Conservation (phyloP, 2,113 vertebrate genomes). For the Megatriorchis doriae region DNA sequence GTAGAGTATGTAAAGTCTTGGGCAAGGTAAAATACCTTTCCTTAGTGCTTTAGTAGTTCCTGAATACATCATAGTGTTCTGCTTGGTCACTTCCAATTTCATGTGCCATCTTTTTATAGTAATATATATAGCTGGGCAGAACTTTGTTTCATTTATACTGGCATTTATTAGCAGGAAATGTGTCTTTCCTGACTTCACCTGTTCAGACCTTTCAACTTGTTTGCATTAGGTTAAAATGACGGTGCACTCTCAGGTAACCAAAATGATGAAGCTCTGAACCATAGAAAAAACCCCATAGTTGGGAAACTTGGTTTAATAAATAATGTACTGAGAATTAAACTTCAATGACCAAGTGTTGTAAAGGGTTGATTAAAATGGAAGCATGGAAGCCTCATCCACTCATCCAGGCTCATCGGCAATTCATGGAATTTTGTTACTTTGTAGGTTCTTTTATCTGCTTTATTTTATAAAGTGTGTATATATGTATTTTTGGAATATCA, state of each 20-base stretch:
- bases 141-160: neutral
- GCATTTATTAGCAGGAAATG: neutral
- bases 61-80: neutral
- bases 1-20: neutral
- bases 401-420: neutral
- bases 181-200: neutral
- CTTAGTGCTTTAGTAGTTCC: neutral
- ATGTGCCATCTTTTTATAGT: neutral
- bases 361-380: neutral
- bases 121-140: neutral
- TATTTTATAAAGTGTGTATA: neutral
- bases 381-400: neutral
- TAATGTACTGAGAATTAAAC: neutral
- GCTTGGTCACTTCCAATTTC: neutral
- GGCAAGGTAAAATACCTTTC: neutral
- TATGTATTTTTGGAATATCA: neutral
- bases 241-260: neutral
- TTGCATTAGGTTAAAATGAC: neutral
- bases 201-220: neutral
- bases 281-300: rapidly evolving
- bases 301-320: neutral
- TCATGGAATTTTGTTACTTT: neutral
- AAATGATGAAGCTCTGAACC: neutral
- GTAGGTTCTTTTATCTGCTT: neutral
- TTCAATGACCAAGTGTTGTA: neutral